Evolutionary conservation across 2,888 invertebrate species (phyloP).

Genomic region (Pollenia angustigena): DNA sequence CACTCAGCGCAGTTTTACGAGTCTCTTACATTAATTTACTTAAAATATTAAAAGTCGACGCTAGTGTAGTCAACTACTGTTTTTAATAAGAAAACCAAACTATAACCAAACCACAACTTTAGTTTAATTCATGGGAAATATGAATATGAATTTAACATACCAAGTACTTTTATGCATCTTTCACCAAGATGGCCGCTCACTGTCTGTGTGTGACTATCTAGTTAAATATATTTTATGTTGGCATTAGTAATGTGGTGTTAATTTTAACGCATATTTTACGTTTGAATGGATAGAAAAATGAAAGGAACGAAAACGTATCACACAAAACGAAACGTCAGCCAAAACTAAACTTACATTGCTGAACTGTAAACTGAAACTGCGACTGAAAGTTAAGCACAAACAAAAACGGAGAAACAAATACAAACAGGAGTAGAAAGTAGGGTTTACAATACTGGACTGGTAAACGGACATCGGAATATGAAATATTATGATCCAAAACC

Average conservation of each 20-base stretch:
- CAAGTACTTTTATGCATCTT: not conserved
- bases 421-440: not conserved
- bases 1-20: too few relatives aligned
- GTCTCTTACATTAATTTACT: too few relatives aligned
- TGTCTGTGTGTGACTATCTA: not conserved
- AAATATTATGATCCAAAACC: too few relatives aligned
- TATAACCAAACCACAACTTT: too few relatives aligned
- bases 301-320: conserved; percentile 3
- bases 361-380: conserved; percentile 50
- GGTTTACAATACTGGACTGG: too few relatives aligned
- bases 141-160: too few relatives aligned
- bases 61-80: too few relatives aligned
- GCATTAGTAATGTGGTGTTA: conserved; percentile 32
- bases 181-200: not conserved
- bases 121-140: too few relatives aligned
- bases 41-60: too few relatives aligned
- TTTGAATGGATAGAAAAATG: conserved; percentile 32
- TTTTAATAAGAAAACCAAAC: too few relatives aligned
- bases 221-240: conserved; percentile 1
- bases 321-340: conserved; percentile 1
- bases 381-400: conserved; percentile 28
- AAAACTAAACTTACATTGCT: conserved; percentile 27
- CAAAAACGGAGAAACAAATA: not conserved
- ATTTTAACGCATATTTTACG: conserved; percentile 55
- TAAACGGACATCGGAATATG: too few relatives aligned